phyloP scores from a whole-genome alignment of 2,888 invertebrate species.

The Pteria penguin region DNA sequence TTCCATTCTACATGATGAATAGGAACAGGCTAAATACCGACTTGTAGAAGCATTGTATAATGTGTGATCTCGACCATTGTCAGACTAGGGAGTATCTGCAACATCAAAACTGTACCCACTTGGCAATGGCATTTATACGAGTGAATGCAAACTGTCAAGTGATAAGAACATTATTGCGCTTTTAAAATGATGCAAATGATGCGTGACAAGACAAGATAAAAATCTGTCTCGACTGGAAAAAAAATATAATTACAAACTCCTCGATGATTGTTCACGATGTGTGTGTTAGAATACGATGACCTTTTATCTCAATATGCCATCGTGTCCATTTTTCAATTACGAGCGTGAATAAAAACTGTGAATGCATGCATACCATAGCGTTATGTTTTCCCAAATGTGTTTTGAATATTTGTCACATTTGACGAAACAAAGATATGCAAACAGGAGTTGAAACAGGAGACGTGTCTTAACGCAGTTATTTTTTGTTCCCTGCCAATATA shows the following conservation, averaged over 20 bases:
- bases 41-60: too few relatives aligned
- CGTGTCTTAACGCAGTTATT: neutral
- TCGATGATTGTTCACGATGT: neutral
- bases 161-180: neutral
- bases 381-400: too few relatives aligned
- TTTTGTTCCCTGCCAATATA: neutral
- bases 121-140: neutral
- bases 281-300: neutral
- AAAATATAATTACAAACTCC: neutral
- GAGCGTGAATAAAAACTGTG: too few relatives aligned
- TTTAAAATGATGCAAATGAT: neutral
- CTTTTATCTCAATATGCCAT: neutral
- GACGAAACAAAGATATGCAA: neutral
- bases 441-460: neutral
- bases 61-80: too few relatives aligned
- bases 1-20: too few relatives aligned
- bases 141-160: neutral
- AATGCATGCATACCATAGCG: too few relatives aligned
- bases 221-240: neutral
- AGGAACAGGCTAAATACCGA: too few relatives aligned
- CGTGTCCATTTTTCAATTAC: neutral
- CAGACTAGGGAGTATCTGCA: too few relatives aligned
- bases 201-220: neutral
- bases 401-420: too few relatives aligned
- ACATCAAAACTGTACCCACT: neutral